Evolutionary conservation across 2,888 invertebrate species (phyloP), one percentile per base, ranked within the genome.

Genomic region (Dorcus parallelipipedus): DNA sequence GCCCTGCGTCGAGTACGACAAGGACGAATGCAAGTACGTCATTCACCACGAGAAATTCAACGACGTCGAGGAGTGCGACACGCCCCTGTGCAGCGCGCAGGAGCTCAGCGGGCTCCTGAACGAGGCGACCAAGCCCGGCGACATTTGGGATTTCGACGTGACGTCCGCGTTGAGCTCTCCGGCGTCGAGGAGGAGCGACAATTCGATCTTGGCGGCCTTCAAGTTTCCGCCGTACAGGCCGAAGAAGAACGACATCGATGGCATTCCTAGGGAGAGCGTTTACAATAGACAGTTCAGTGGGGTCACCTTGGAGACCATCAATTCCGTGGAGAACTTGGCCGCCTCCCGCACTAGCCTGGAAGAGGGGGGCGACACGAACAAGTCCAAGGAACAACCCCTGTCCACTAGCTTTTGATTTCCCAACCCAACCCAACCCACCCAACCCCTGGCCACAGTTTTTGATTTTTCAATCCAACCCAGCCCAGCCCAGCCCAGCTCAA

Each of bases 21-120:
- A 84, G 63, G 81, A 82, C 49, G 73, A 81, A 0, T 82, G 83
- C 59, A 78, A 81, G 6, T 87, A 85, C 71, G 73, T 80, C 1
- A 84, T 90, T 2, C 86, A 89, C 67, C 80, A 82, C 42, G 84
- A 84, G 20, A 81, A 84, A 61, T 82, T 91, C 40, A 83, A 90
- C 72, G 81, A 82, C 23, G 85, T 87, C 0, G 82, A 84, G 57
- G 84, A 84, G 63, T 85, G 88, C 0, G 86, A 86, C 50, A 89
- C 94, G 2, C 95, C 95, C 0, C 79, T 93, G n/a, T 95, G 94
- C 76, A 93, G 93, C 61, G 91, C 95, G 5, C 52, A 59, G 39
- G 59, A 59, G 43, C 47, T 59, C 23, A 42, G 49, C 33, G 59
- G 55, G 7, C n/a, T 59, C 4, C 33, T 59, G 33, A 51, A 52